Percentiles rank a stretch among this genome's conserved stretches.
Evolutionary conservation across 2,797 vertebrate species (phyloP).

Genomic region (Neosilurus hyrtlii): DNA sequence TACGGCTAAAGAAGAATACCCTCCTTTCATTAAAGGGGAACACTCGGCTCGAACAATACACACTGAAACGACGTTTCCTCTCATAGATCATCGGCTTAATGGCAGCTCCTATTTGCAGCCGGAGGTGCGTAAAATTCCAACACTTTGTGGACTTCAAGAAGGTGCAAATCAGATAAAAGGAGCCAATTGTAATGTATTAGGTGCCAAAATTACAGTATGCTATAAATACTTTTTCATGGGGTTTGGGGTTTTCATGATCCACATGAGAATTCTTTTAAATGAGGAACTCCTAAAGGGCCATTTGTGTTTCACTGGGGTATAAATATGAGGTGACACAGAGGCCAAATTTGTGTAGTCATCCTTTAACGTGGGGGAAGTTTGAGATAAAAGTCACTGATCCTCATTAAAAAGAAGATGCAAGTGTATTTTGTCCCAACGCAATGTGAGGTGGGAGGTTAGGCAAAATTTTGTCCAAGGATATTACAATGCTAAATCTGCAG

Average conservation of each 20-base stretch:
- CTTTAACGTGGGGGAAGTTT: neutral
- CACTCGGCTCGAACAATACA: conserved; percentile 33
- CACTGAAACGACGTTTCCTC: conserved; percentile 45
- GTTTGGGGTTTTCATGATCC: neutral
- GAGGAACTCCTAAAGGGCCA: neutral
- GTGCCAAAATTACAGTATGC: neutral
- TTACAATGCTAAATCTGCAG: neutral
- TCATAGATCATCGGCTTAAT: conserved; percentile 37
- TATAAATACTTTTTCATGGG: conserved; percentile 3
- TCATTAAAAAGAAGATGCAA: neutral
- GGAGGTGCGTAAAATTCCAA: conserved; percentile 23
- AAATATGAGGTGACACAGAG: neutral
- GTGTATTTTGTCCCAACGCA: neutral
- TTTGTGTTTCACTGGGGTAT: neutral
- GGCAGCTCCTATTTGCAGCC: conserved; percentile 35
- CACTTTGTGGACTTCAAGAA: conserved; percentile 16
- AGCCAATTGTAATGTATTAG: conserved; percentile 4
- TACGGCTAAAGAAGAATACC: conserved; percentile 61
- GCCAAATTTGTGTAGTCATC: neutral
- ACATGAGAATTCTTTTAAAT: neutral
- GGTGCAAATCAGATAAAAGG: conserved; percentile 12
- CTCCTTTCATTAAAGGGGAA: conserved; percentile 62
- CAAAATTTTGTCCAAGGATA: neutral
- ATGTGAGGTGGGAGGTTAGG: neutral
- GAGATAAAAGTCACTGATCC: neutral